Base-by-base conservation (phyloP, 2,888 invertebrate genomes). In the Acanthococcus lagerstroemiae region DNA sequence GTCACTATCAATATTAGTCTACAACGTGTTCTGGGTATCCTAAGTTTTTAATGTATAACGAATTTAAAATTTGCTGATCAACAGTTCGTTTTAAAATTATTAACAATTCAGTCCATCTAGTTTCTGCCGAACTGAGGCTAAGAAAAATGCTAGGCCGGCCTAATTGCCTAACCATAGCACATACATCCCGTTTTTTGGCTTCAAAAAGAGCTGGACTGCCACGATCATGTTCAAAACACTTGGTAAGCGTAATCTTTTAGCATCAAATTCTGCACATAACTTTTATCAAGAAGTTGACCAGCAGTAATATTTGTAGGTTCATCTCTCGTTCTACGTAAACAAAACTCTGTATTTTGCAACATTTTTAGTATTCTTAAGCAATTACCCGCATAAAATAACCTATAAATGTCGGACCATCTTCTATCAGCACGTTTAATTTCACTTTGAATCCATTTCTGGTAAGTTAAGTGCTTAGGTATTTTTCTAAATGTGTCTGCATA, bases 101-200 rank as follows among this genome's bases (percentile, higher is more conserved):
- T n/a, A n/a, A n/a, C n/a, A n/a, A n/a, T n/a, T n/a, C n/a, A n/a
- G n/a, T n/a, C n/a, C n/a, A n/a, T n/a, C n/a, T n/a, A n/a, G n/a
- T n/a, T 68, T 67, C 5, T 70, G 68, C 37, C 70, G 30, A 57
- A 57, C 60, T 22, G 27, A 54, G 63, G 69, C 68, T 66, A 30
- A 22, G 17, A 26, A 25, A 44, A 25, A 63, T 21, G 12, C 19
- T 54, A 9, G 2, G 46, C n/a, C 3, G 17, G 12, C 3, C n/a
- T 22, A 3, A n/a, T 4, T 24, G 5, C 27, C 4, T 27, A 27
- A 56, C 6, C 26, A 3, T 25, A 3, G 4, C 2, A 17, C 67
- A 65, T 24, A 69, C 24, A 48, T 54, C 55, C 58, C 68, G 68
- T 55, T 69, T 66, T 9, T 67, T 45, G 15, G 15, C 46, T 7